These are phyloP conservation scores for Lepidothrix coronata DNA, from an alignment of 2,113 vertebrate genomes.

Conservation along the genomic window DNA sequence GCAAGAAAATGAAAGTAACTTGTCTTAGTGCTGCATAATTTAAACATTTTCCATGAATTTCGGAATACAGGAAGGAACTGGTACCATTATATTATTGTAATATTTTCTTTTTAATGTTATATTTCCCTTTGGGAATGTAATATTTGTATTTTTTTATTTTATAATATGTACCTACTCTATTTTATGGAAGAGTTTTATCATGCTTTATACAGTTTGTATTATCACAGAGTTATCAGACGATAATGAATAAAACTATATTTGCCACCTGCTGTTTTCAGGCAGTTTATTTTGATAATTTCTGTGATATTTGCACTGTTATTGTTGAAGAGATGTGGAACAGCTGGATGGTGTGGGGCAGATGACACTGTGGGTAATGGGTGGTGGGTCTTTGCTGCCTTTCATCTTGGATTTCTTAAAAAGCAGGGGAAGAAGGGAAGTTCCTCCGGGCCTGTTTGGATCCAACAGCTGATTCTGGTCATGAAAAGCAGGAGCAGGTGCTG, in stretches of 20 bases:
- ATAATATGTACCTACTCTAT: neutral
- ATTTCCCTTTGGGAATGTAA: neutral
- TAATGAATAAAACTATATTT: neutral
- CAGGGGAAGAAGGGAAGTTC: neutral
- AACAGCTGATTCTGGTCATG: neutral
- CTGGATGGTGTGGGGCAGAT: neutral
- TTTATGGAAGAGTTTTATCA: conserved; percentile 1
- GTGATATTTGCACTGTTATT: neutral
- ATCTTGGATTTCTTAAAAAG: neutral
- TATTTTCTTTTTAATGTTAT: neutral
- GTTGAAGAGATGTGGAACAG: neutral
- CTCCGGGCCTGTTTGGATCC: neutral
- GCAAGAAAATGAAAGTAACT: conserved; percentile 8
- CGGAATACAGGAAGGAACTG: neutral
- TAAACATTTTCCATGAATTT: neutral
- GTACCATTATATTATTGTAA: conserved; percentile 15
- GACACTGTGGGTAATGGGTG: rapidly evolving
- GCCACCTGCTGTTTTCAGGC: neutral
- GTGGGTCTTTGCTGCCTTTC: neutral
- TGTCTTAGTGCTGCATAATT: conserved; percentile 21
- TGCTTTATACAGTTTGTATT: conserved; percentile 1
- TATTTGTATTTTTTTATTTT: conserved; percentile 35
- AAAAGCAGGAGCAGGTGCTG: neutral
- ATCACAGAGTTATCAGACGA: neutral
- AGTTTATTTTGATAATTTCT: neutral